Conservation (phyloP, 2,113 vertebrate species). For the Speoplatyrhinus poulsoni region DNA sequence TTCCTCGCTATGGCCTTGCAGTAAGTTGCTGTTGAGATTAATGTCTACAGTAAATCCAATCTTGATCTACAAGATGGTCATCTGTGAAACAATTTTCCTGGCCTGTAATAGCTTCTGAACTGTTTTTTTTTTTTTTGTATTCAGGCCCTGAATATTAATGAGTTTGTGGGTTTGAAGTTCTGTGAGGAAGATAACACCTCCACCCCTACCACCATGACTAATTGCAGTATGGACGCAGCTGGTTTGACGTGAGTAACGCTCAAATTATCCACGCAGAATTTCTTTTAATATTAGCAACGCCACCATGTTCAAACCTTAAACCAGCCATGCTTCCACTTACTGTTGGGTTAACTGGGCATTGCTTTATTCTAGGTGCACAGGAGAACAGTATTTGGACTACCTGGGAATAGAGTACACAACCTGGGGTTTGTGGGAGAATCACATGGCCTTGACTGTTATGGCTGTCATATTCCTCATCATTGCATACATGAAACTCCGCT, state of each 20-base stretch:
- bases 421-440: conserved; percentile 93
- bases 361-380: conserved; percentile 77
- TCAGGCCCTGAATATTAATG: conserved; percentile 89
- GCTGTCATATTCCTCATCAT: conserved; percentile 80
- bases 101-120: not conserved
- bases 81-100: not conserved
- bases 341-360: not conserved
- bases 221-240: conserved; percentile 14
- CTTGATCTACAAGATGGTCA: not conserved
- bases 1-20: conserved; percentile 84
- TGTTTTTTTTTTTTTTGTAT: not conserved
- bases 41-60: not conserved
- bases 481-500: conserved; percentile 84
- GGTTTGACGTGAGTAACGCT: conserved; percentile 62
- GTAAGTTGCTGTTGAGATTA: conserved; percentile 70
- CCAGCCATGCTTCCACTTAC: too few species aligned
- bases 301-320: too few species aligned
- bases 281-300: too few species aligned
- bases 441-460: conserved; percentile 84
- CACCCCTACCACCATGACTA: conserved; percentile 5
- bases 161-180: conserved; percentile 83
- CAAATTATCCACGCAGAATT: too few species aligned
- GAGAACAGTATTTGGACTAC: conserved; percentile 77
- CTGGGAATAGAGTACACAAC: conserved; percentile 80
- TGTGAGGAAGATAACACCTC: conserved; percentile 58